Evolutionary conservation across 2,797 vertebrate genomes (phyloP).

Genomic region (Poecilia wingei): DNA sequence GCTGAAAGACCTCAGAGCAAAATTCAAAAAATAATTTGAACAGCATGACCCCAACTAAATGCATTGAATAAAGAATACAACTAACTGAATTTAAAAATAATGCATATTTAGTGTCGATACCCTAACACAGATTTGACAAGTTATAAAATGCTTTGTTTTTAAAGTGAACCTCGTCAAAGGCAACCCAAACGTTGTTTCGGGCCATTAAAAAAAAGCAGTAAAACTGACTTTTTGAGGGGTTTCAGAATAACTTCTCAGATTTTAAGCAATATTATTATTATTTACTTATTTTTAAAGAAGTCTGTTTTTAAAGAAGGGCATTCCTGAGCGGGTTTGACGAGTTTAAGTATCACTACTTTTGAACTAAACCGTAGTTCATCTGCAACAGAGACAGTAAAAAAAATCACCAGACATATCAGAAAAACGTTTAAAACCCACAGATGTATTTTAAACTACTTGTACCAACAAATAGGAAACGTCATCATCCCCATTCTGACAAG

Average conservation of each 20-base stretch:
- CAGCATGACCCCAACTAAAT: not conserved
- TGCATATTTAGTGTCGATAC: not conserved
- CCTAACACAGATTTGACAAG: not conserved
- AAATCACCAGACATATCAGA: not conserved
- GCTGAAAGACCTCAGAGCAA: not conserved
- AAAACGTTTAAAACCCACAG: not conserved
- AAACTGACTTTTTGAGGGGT: not conserved
- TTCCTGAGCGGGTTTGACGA: not conserved
- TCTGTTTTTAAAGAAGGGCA: not conserved
- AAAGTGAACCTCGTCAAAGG: not conserved
- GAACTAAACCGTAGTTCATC: too few species aligned
- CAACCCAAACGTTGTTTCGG: not conserved
- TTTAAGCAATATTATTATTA: not conserved
- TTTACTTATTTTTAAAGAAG: not conserved
- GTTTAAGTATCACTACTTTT: not conserved
- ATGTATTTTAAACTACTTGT: too few species aligned
- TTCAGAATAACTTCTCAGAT: not conserved
- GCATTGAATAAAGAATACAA: not conserved
- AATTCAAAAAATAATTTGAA: not conserved
- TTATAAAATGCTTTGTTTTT: not conserved
- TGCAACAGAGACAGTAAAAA: not conserved
- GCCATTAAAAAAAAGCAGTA: not conserved
- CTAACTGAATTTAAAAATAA: not conserved
- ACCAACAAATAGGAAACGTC: not conserved
- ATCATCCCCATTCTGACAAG: not conserved